Conservation (phyloP, 2,888 invertebrate species). For the Sialis lutaria region DNA sequence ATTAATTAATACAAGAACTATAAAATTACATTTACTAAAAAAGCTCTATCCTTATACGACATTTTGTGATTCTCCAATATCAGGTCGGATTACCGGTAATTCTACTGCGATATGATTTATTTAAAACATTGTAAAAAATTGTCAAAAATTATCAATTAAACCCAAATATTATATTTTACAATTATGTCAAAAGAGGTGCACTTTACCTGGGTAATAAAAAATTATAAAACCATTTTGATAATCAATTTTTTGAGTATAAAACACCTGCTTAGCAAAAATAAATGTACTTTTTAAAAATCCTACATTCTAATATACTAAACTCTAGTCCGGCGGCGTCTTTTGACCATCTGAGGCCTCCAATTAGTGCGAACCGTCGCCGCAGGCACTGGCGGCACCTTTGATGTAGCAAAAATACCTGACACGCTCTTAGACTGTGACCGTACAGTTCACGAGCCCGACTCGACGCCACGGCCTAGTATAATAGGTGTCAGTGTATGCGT, state of each 20-base stretch:
- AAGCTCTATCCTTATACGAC: no score
- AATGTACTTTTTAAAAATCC: not conserved
- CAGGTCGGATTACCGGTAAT: no score
- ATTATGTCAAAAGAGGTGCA: not conserved
- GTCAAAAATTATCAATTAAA: not conserved
- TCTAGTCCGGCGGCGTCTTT: slow-evolving; percentile 26
- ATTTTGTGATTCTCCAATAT: no score
- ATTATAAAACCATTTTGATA: slow-evolving; percentile 1
- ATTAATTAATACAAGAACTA: no score
- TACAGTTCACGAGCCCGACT: not conserved
- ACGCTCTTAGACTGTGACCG: slow-evolving; percentile 20
- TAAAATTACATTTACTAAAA: no score
- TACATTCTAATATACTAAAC: not conserved
- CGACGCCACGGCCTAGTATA: no score
- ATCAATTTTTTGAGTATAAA: not conserved
- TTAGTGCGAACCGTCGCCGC: slow-evolving; percentile 31
- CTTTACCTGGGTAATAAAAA: not conserved
- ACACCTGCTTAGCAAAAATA: slow-evolving; percentile 7
- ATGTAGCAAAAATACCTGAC: slow-evolving; percentile 26
- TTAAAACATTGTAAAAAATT: no score
- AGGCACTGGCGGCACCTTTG: slow-evolving; percentile 26
- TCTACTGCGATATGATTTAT: no score
- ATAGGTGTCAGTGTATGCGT: no score
- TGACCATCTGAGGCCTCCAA: slow-evolving; percentile 29
- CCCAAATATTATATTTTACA: not conserved